phyloP scores from a whole-genome alignment of 2,888 invertebrate species.

The Disparrhopalites patrizii region DNA sequence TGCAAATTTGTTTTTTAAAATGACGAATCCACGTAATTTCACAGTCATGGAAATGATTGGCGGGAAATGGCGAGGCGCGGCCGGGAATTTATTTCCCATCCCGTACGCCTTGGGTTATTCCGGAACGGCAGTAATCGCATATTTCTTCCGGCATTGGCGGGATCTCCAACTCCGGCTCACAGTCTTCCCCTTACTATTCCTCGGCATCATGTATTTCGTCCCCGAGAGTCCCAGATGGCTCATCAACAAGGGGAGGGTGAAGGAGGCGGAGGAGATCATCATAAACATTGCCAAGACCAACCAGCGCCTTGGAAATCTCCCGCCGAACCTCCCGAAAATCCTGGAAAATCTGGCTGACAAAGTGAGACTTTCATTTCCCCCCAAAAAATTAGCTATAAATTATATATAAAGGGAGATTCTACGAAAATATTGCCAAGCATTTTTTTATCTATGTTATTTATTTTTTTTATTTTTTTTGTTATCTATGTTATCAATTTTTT shows the following conservation, averaged over 20 bases:
- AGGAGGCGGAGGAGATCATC: slow-evolving; percentile 31
- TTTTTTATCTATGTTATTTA: no score
- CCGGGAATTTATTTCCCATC: slow-evolving; percentile 31
- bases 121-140: slow-evolving; percentile 27
- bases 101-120: slow-evolving; percentile 35
- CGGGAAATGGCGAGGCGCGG: slow-evolving; percentile 32
- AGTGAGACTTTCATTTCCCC: no score
- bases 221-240: slow-evolving; percentile 35
- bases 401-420: no score
- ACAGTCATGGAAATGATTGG: slow-evolving; percentile 34
- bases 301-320: slow-evolving; percentile 17
- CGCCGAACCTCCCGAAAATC: slow-evolving; percentile 23
- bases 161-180: slow-evolving; percentile 27
- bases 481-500: no score
- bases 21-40: no score
- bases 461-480: no score
- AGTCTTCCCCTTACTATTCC: slow-evolving; percentile 23
- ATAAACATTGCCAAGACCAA: slow-evolving; percentile 26
- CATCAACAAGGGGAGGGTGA: slow-evolving; percentile 24
- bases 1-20: no score
- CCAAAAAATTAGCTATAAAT: no score
- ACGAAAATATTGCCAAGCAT: no score
- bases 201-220: slow-evolving; percentile 18
- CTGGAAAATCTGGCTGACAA: slow-evolving; percentile 23
- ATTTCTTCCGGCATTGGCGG: slow-evolving; percentile 32